Evolutionary conservation across 2,888 invertebrate species (phyloP).

Genomic region (Limenitis camilla): DNA sequence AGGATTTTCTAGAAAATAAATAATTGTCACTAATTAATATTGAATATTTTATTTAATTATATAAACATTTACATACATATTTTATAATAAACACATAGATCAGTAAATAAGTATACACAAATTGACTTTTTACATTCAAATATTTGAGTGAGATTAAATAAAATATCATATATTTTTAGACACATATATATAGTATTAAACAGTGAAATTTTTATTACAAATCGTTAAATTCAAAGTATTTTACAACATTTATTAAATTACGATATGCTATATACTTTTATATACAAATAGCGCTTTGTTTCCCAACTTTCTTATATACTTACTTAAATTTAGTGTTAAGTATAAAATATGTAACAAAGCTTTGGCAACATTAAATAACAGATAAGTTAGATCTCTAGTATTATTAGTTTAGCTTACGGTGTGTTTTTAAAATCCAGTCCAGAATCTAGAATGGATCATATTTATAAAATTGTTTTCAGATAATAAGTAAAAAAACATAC

Average conservation of each 20-base stretch:
- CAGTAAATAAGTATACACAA: not conserved
- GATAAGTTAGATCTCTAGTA: no score
- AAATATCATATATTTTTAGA: not conserved
- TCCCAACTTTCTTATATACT: constrained; percentile 49
- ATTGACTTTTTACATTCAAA: not conserved
- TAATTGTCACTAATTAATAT: not conserved
- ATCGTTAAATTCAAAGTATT: not conserved
- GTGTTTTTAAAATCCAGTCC: no score
- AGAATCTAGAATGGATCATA: no score
- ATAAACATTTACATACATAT: constrained; percentile 29
- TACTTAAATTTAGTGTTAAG: constrained; percentile 22
- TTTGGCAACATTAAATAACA: constrained; percentile 36
- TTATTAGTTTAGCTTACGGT: no score
- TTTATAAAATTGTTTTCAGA: no score
- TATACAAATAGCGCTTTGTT: constrained; percentile 70
- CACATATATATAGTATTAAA: no score
- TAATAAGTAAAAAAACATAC: no score
- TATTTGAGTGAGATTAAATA: not conserved
- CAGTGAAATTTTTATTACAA: not conserved
- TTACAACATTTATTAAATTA: constrained; percentile 28
- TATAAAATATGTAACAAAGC: constrained; percentile 25
- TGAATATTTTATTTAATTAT: constrained; percentile 31
- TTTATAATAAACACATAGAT: no score
- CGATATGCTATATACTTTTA: constrained; percentile 52
- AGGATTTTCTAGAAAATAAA: not conserved